These are phyloP conservation scores for Meandrina meandrites DNA, from an alignment of 92 coral and sea anemone species.

Conservation along the genomic window DNA sequence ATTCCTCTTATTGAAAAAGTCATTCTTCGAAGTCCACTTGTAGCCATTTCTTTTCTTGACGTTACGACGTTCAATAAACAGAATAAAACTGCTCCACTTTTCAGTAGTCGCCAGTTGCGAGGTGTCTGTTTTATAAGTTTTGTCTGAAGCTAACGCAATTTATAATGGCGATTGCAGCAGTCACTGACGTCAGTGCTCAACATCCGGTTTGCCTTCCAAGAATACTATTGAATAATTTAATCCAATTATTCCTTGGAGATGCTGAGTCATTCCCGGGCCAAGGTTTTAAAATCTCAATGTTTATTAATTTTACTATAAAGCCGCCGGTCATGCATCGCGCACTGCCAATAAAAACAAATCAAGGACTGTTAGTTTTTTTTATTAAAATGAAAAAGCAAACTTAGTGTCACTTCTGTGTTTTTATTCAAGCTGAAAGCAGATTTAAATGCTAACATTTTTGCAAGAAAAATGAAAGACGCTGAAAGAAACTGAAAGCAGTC, in stretches of 20 bases:
- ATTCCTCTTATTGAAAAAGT: slow-evolving; percentile 14
- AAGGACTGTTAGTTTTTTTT: no score
- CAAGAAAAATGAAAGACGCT: background rate
- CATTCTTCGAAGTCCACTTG: slow-evolving; percentile 32
- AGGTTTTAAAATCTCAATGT: background rate
- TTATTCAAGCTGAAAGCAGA: background rate
- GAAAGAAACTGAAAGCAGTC: slow-evolving; percentile 17
- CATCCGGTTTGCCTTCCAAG: background rate
- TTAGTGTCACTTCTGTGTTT: no score
- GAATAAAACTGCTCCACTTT: background rate
- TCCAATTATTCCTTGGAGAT: background rate
- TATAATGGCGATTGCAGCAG: slow-evolving; percentile 29
- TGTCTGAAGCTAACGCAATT: slow-evolving; percentile 28
- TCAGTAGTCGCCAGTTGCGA: background rate
- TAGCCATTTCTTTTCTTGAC: slow-evolving; percentile 19
- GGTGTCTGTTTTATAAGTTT: background rate
- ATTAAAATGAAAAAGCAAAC: no score
- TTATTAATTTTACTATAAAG: background rate
- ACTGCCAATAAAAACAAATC: no score
- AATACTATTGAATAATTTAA: background rate
- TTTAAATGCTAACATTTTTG: background rate
- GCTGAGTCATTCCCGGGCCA: slow-evolving; percentile 18
- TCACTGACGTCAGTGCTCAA: slow-evolving; percentile 4
- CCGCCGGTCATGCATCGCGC: no score
- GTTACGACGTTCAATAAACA: background rate